Evolutionary conservation across 2,888 invertebrate genomes (phyloP).

Genomic region (Protophormia terraenovae): DNA sequence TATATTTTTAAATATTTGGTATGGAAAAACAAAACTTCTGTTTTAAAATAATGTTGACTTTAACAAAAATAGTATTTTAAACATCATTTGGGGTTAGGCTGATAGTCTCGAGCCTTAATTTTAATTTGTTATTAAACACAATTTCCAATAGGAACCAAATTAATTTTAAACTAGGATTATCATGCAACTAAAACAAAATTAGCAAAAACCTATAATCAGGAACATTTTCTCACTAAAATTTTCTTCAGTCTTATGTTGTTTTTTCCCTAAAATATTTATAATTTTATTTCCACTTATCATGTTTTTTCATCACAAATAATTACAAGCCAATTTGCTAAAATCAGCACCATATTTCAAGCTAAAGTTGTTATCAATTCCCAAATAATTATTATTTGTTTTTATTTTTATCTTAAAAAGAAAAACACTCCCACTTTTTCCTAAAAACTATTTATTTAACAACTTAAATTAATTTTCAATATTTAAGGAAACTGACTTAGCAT

Average conservation of each 20-base stretch:
- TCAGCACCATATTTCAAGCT: slow-evolving; percentile 14
- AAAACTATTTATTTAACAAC: background rate
- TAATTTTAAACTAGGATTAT: too few species aligned
- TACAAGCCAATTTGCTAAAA: slow-evolving; percentile 8
- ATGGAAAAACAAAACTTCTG: too few species aligned
- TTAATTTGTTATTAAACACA: too few species aligned
- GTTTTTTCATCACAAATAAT: background rate
- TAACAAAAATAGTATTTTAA: too few species aligned
- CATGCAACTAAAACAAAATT: too few species aligned
- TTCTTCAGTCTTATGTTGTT: background rate
- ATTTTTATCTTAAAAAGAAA: background rate
- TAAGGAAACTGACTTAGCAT: background rate
- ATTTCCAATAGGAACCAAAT: too few species aligned
- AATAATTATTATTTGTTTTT: slow-evolving; percentile 39
- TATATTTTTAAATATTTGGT: too few species aligned
- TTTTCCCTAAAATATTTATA: background rate
- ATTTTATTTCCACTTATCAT: background rate
- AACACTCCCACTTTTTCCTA: background rate
- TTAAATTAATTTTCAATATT: background rate
- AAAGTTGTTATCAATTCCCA: background rate
- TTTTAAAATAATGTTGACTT: too few species aligned
- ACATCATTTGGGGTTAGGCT: too few species aligned
- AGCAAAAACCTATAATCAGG: too few species aligned
- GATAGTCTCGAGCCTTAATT: too few species aligned
- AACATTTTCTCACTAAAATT: too few species aligned